These are phyloP conservation scores for Taxidea taxus DNA, from an alignment of 2,113 vertebrate genomes.

Conservation along the genomic window DNA sequence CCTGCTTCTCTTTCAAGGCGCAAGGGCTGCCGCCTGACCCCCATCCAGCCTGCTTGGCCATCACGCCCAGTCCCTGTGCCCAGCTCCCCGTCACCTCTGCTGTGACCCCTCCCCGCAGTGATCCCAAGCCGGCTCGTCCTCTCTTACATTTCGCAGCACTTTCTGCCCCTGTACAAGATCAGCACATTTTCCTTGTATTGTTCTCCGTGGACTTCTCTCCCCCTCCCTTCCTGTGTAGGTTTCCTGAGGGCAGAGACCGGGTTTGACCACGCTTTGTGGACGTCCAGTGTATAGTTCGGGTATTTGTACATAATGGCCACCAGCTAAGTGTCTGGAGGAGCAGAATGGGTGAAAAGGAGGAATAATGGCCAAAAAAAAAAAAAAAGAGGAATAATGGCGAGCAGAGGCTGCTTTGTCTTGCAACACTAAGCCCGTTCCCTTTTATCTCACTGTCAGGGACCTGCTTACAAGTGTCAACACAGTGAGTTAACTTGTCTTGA, in stretches of 20 bases:
- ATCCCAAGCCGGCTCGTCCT: neutral
- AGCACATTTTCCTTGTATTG: neutral
- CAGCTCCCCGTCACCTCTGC: neutral
- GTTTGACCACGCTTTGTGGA: neutral
- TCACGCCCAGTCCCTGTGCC: neutral
- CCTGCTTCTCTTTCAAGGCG: neutral
- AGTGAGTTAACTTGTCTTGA: neutral
- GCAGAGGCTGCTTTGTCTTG: neutral
- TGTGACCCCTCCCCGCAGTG: neutral
- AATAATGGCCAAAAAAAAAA: too few relatives aligned
- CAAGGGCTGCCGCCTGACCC: neutral
- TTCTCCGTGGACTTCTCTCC: neutral
- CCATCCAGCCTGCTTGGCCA: neutral
- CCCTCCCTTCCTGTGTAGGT: neutral
- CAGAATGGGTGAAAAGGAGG: neutral
- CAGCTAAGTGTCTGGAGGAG: neutral
- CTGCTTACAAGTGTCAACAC: neutral
- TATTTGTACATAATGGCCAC: neutral
- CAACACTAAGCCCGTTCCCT: neutral
- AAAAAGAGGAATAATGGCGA: neutral
- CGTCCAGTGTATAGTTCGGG: neutral
- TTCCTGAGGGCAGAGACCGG: neutral
- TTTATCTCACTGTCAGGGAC: neutral
- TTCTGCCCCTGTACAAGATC: neutral
- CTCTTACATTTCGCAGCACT: accelerated